Evolutionary conservation across 1,140 invertebrate species (phyloP), one percentile per base, ranked within the genome.

Genomic region (Arion vulgaris): DNA sequence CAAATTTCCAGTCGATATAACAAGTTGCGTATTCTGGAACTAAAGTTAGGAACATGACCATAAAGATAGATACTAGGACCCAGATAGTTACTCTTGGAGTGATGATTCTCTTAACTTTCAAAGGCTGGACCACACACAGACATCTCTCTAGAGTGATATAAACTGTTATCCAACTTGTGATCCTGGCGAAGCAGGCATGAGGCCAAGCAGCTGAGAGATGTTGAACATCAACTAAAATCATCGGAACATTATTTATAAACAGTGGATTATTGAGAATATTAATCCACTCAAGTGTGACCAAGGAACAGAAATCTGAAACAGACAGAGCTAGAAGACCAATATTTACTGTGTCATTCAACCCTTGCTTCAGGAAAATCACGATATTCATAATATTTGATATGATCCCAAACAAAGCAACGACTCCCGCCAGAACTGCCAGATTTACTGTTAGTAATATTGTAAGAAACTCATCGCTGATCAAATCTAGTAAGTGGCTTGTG

Each of bases 101-200:
- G 28, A 77, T 77, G 75, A 77, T 32, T 57, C 32, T 62, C 51
- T 77, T 77, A 26, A 77, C 51, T n/a, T 77, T 77, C 53, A 77
- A 57, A 17, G 75, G 75, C 4, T 26, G 5, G 45, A 41, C 53
- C n/a, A 77, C 38, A 38, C 75, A 77, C 28, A 77, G 51, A 62
- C 75, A 77, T 17, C 75, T 51, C 39, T 77, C 75, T 13, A 68
- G 13, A 34, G 57, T 79, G 26, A 79, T 45, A 62, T 57, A 79
- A 5, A 57, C 77, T 4, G 75, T 77, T 53, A 77, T 77, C 45
- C 75, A 53, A 49, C 75, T 53, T 7, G 53, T 77, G 75, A 77
- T 62, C 19, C 75, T 53, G 28, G 75, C 15, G n/a, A 77, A 77
- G 32, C 45, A 57, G 53, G 5, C 17, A n/a, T 36, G 45, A 57